A percentile compares a stretch with the other conserved stretches of the same genome.
Evolutionary conservation across 2,113 vertebrate species (phyloP).

Genomic region (Microtus pennsylvanicus): DNA sequence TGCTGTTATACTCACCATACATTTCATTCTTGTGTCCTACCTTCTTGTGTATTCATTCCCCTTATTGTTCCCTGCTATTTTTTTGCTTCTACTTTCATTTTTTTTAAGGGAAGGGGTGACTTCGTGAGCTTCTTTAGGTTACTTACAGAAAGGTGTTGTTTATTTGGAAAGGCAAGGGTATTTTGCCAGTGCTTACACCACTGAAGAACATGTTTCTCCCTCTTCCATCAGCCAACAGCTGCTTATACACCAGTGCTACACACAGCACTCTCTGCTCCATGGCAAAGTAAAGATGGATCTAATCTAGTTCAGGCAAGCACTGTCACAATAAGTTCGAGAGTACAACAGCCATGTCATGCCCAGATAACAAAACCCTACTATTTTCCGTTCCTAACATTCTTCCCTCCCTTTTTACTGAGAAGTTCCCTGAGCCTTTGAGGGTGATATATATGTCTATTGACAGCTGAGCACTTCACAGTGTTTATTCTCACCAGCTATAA

Average conservation of each 20-base stretch:
- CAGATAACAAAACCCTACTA: background rate
- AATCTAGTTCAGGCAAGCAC: background rate
- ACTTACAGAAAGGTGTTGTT: background rate
- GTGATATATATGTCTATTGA: background rate
- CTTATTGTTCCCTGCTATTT: background rate
- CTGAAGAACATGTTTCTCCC: background rate
- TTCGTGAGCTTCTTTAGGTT: too few relatives aligned
- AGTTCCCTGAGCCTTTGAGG: background rate
- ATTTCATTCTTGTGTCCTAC: background rate
- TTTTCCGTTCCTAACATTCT: background rate
- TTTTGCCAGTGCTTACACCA: background rate
- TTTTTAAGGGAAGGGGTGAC: background rate
- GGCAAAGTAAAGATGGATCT: background rate
- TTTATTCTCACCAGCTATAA: background rate
- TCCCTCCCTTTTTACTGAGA: background rate
- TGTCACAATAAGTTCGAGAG: background rate
- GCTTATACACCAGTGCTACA: background rate
- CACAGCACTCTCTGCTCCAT: background rate
- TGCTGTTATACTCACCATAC: background rate
- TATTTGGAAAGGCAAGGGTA: background rate
- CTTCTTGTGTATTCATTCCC: background rate
- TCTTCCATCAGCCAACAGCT: background rate
- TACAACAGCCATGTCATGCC: background rate
- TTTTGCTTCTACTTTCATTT: background rate
- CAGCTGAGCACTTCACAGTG: background rate